Evolutionary conservation across 2,888 invertebrate species (phyloP), one percentile per base, ranked within the genome.

Genomic region (Acleris emargana): DNA sequence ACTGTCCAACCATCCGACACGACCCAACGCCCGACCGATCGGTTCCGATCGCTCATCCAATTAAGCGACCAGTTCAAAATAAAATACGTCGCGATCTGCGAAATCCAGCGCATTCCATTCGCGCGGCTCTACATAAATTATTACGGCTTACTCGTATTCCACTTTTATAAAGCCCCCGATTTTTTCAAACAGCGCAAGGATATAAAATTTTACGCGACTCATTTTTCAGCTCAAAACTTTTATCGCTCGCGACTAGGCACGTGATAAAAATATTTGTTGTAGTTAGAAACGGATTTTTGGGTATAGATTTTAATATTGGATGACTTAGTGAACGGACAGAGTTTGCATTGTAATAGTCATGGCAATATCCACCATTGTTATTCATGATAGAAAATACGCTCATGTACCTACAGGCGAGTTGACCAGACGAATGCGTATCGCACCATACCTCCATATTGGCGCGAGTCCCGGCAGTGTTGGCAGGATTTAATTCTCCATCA

Each of bases 51-150:
- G 43, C 58, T 58, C 55, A 69, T 72, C 71, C 72, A 76, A 77
- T 78, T 73, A 76, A 71, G 69, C 57, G 52, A 22, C 63, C 63
- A 61, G 67, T 72, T 69, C 70, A 67, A 68, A 73, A 72, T 71
- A 71, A 76, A 75, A 72, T 68, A 70, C 57, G 63, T 53, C 18
- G 66, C 70, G 54, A 68, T 67, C 67, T 64, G 62, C 64, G 70
- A 73, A 72, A 71, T 67, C 68, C 64, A n/a, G 58, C 58, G 67
- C 67, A 62, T 54, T 70, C 64, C 62, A 67, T 58, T 60, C 63
- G 68, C 64, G 43, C 57, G 54, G 67, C 62, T 55, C 59, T 62
- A 62, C 69, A 64, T 64, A 69, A 58, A 52, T 62, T 64, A 69
- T 64, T 58, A 59, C 55, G 61, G 66, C 66, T 66, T 66, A 66